phyloP scores from a whole-genome alignment of 2,888 invertebrate genomes.

The Ceraclea dissimilis region DNA sequence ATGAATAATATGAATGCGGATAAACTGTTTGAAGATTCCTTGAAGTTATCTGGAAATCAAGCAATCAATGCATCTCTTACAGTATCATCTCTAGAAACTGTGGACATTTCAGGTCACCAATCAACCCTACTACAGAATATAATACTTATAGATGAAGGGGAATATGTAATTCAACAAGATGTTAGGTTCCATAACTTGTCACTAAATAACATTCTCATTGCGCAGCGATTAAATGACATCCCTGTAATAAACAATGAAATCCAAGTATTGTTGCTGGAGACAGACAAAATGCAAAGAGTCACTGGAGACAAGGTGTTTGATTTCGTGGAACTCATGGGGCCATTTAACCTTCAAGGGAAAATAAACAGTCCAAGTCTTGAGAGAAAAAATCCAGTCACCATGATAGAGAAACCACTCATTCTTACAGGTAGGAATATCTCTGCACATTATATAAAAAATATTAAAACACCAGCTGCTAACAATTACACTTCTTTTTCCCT shows the following conservation, averaged over 20 bases:
- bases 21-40: conserved; percentile 37
- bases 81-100: conserved; percentile 9
- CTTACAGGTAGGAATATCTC: conserved; percentile 35
- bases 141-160: conserved; percentile 35
- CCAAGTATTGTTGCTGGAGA: conserved; percentile 38
- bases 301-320: conserved; percentile 39
- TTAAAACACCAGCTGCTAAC: neutral
- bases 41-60: conserved; percentile 45
- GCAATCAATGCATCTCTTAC: conserved; percentile 30
- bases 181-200: conserved; percentile 38
- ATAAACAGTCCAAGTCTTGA: conserved; percentile 37
- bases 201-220: conserved; percentile 36
- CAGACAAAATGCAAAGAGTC: conserved; percentile 37
- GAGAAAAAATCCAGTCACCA: conserved; percentile 39
- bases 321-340: conserved; percentile 37
- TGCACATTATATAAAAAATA: neutral
- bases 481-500: no score
- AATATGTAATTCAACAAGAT: conserved; percentile 38
- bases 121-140: conserved; percentile 31
- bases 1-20: conserved; percentile 43
- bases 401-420: conserved; percentile 36
- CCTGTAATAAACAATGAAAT: conserved; percentile 37
- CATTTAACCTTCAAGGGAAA: conserved; percentile 39
- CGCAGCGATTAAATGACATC: conserved; percentile 41
- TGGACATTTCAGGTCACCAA: conserved; percentile 2